phyloP scores from a whole-genome alignment of 2,888 invertebrate genomes.

The Pristionchus mayeri region DNA sequence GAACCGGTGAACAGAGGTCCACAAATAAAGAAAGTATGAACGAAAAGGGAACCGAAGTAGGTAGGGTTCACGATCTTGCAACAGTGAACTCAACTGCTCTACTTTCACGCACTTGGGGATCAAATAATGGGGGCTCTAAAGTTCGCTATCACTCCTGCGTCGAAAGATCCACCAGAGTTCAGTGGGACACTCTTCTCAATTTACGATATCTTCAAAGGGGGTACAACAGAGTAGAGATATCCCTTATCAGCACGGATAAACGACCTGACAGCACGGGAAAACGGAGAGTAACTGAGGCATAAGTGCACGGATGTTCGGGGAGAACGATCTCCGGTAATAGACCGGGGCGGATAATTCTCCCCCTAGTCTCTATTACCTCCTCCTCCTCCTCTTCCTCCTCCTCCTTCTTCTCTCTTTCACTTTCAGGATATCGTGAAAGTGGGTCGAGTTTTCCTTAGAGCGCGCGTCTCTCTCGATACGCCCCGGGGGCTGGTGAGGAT shows the following conservation, averaged over 20 bases:
- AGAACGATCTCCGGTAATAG: conserved; percentile 1
- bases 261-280: not conserved
- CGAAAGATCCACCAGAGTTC: not conserved
- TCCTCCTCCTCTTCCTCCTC: conserved; percentile 1
- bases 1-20: not conserved
- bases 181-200: not conserved
- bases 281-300: not conserved
- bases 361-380: not conserved
- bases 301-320: conserved; percentile 33
- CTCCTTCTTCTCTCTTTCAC: not conserved
- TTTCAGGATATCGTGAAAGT: conserved; percentile 35
- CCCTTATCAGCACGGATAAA: not conserved
- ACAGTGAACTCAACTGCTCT: not conserved
- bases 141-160: conserved; percentile 25
- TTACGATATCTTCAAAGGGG: not conserved
- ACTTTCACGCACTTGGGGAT: not conserved
- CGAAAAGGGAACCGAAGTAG: not conserved
- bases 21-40: not conserved
- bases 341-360: not conserved
- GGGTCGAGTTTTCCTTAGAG: conserved; percentile 33
- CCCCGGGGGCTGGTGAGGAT: not conserved
- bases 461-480: too few species aligned
- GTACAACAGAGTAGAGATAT: not conserved
- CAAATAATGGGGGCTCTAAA: not conserved
- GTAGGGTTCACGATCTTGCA: not conserved